Percentiles rank a stretch among this genome's conserved stretches.
Evolutionary conservation across 2,113 vertebrate genomes (phyloP).

Genomic region (Saccopteryx leptura): DNA sequence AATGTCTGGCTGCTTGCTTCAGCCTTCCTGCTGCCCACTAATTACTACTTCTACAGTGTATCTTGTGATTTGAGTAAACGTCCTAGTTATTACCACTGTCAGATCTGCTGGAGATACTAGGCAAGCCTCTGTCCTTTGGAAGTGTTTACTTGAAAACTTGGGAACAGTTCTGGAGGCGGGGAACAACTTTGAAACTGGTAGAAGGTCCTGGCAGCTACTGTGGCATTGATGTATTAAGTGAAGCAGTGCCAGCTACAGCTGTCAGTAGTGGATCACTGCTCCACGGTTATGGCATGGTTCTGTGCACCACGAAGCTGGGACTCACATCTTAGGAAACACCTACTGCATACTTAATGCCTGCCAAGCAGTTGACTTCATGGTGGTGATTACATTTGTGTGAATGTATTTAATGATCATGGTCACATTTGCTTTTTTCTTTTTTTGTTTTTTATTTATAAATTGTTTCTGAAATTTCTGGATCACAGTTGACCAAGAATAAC

Average conservation of each 20-base stretch:
- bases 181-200: neutral
- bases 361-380: neutral
- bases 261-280: neutral
- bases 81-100: neutral
- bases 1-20: neutral
- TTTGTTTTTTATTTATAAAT: neutral
- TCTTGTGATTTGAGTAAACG: conserved; percentile 10
- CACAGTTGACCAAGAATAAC: neutral
- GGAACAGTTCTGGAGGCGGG: neutral
- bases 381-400: conserved; percentile 18
- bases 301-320: neutral
- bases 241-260: neutral
- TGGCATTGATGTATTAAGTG: neutral
- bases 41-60: neutral
- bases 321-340: neutral
- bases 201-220: neutral
- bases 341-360: neutral
- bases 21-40: conserved; percentile 13
- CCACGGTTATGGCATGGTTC: neutral
- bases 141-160: neutral
- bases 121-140: neutral
- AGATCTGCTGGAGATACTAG: neutral
- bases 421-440: neutral
- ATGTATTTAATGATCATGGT: neutral
- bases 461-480: neutral